Evolutionary conservation across 2,888 invertebrate species (phyloP).

Genomic region (Hypomecis atomaria): DNA sequence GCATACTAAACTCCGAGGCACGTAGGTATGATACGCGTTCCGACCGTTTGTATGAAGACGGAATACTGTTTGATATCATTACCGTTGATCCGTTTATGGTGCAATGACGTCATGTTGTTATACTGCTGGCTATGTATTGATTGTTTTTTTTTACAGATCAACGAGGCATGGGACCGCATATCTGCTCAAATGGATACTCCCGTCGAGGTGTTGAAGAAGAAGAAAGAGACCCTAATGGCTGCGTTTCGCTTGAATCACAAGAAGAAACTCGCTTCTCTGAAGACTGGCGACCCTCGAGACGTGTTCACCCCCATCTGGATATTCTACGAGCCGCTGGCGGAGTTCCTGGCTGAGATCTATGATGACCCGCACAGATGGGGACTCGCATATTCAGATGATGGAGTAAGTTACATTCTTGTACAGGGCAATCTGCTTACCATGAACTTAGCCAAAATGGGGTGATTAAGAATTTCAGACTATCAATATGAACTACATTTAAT

Average conservation of each 20-base stretch:
- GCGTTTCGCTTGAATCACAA: constrained; percentile 25
- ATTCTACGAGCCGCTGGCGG: constrained; percentile 22
- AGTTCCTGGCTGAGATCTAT: constrained; percentile 19
- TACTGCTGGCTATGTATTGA: no score
- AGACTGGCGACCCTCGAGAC: constrained; percentile 1
- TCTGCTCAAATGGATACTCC: constrained; percentile 11
- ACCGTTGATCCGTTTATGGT: no score
- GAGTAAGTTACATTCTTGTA: constrained; percentile 5
- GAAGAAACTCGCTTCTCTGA: constrained; percentile 15
- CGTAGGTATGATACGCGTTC: no score
- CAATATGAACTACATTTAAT: no score
- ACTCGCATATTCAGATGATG: constrained; percentile 11
- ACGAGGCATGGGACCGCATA: constrained; percentile 20
- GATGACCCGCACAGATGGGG: background rate
- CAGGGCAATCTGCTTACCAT: no score
- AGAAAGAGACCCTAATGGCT: constrained; percentile 27
- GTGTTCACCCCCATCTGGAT: constrained; percentile 20
- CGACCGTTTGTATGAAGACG: no score
- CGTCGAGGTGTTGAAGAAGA: constrained; percentile 17
- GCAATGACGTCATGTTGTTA: no score
- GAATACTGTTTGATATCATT: no score
- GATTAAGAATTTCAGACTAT: no score
- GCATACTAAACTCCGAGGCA: no score
- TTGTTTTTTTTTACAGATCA: constrained; percentile 7
- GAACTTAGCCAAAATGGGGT: no score